These are phyloP conservation scores for Glomeris maerens DNA, from an alignment of 1,140 invertebrate genomes.

Conservation along the genomic window DNA sequence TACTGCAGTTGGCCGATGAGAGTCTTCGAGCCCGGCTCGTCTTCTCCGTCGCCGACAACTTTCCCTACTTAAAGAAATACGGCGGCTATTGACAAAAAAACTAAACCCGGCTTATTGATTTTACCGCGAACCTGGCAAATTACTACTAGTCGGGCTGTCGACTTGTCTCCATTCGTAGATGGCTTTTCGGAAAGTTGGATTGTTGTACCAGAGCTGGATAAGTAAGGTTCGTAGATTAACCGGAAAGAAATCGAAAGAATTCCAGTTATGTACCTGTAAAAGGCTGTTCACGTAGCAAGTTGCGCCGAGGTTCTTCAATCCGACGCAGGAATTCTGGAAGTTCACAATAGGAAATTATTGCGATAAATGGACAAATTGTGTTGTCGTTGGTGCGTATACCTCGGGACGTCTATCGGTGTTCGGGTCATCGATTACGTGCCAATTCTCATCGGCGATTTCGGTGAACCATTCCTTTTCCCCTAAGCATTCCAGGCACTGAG, in stretches of 20 bases:
- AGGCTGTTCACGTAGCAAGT: constrained; percentile 61
- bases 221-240: constrained; percentile 10
- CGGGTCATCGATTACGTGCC: constrained; percentile 38
- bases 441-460: constrained; percentile 26
- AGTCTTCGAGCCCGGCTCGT: constrained; percentile 26
- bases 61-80: too few relatives aligned
- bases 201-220: constrained; percentile 50
- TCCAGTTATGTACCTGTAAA: constrained; percentile 38
- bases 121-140: too few relatives aligned
- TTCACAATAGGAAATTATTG: constrained; percentile 1
- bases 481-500: constrained; percentile 46
- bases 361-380: background rate
- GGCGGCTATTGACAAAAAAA: too few relatives aligned
- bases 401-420: constrained; percentile 30
- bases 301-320: constrained; percentile 53
- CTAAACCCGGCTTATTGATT: too few relatives aligned
- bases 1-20: constrained; percentile 47
- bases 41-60: constrained; percentile 23
- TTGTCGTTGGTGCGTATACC: constrained; percentile 11
- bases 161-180: constrained; percentile 46
- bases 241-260: background rate
- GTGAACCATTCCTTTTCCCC: constrained; percentile 42
- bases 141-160: too few relatives aligned
- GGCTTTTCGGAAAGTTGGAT: constrained; percentile 45
- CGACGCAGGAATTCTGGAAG: constrained; percentile 35